phyloP scores from a whole-genome alignment of 2,888 invertebrate genomes.

The Lissonota sp. region DNA sequence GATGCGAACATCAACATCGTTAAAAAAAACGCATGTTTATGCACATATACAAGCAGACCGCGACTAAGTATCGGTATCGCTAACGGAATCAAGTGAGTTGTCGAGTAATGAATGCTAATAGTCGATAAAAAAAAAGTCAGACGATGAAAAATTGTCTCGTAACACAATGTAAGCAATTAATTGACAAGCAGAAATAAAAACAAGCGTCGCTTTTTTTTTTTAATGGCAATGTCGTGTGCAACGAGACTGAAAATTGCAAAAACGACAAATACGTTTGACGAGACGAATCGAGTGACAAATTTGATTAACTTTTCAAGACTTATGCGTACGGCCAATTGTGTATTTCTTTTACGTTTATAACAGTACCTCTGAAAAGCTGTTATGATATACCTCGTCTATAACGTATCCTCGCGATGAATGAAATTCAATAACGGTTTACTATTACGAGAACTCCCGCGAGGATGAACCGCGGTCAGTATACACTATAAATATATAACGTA shows the following conservation, averaged over 20 bases:
- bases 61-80: constrained; percentile 49
- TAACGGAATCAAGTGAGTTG: constrained; percentile 54
- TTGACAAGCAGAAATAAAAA: constrained; percentile 7
- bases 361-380: constrained; percentile 36
- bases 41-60: not conserved
- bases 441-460: constrained; percentile 32
- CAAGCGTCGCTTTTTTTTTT: constrained; percentile 26
- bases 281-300: constrained; percentile 35
- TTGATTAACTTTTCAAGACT: constrained; percentile 38
- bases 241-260: constrained; percentile 24
- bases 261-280: constrained; percentile 32
- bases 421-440: constrained; percentile 57
- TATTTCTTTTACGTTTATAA: not conserved
- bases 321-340: too few relatives aligned
- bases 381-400: constrained; percentile 33
- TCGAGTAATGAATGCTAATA: constrained; percentile 34
- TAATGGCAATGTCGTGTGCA: constrained; percentile 7
- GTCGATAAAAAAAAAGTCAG: constrained; percentile 3
- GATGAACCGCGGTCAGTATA: constrained; percentile 52
- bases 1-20: too few relatives aligned
- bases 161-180: constrained; percentile 54
- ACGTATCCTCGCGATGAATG: constrained; percentile 51
- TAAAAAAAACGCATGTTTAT: too few relatives aligned
- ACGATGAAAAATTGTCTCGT: constrained; percentile 17
- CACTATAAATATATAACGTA: constrained; percentile 16